Evolutionary conservation across 2,888 invertebrate species (phyloP).

Genomic region (Sipunculus nudus): DNA sequence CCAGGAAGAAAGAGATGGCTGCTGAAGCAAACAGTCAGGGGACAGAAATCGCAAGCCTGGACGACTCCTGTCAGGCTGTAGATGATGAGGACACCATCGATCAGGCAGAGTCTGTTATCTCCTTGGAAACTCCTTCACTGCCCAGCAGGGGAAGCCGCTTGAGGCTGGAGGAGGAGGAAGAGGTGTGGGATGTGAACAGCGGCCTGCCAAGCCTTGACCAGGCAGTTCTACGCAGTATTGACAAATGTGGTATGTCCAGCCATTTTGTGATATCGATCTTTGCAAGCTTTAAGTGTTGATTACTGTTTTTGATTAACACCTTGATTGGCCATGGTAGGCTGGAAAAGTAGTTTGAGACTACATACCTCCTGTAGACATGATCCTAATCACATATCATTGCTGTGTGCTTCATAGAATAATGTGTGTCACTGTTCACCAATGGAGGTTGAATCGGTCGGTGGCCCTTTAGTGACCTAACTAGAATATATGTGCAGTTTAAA

Average conservation of each 20-base stretch:
- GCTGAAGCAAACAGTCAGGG: constrained; percentile 21
- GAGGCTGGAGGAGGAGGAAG: constrained; percentile 50
- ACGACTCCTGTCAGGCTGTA: constrained; percentile 53
- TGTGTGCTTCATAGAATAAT: neutral
- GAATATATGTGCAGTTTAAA: no score
- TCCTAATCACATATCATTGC: neutral
- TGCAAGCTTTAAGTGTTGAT: neutral
- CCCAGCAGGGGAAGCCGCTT: constrained; percentile 67
- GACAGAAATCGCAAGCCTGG: constrained; percentile 47
- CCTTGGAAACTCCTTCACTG: neutral
- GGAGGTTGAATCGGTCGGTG: no score
- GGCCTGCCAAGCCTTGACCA: constrained; percentile 87
- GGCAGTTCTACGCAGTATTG: constrained; percentile 90
- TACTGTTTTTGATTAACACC: no score
- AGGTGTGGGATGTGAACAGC: constrained; percentile 44
- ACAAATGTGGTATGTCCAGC: constrained; percentile 77
- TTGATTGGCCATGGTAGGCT: no score
- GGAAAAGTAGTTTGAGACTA: no score
- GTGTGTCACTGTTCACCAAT: no score
- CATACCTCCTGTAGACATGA: neutral
- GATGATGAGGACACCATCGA: constrained; percentile 69
- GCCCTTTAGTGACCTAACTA: no score
- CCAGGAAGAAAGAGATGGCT: constrained; percentile 27
- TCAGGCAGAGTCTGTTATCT: constrained; percentile 2
- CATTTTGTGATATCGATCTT: neutral